Evolutionary conservation across 1,140 invertebrate species (phyloP), one percentile per base, ranked within the genome.

Genomic region (Prorops nasuta): DNA sequence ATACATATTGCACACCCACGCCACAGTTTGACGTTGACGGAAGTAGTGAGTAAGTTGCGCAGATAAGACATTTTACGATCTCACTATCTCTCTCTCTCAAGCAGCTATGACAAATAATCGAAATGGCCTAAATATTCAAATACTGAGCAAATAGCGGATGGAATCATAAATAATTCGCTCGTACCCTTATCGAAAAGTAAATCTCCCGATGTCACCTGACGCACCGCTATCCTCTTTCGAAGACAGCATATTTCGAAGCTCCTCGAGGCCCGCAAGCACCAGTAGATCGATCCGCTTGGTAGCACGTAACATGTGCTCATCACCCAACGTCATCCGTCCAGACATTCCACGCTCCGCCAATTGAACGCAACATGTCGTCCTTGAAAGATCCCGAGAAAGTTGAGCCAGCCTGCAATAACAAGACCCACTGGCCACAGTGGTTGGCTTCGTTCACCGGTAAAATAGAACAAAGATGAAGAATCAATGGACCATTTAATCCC

Each of bases 371-470:
- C 3, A 37, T 61, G 58, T 44, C 36, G 22, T 38, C 20, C 35
- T 1, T 12, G 1, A 48, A 54, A 15, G 18, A 54, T 21, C 35
- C 40, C 2, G 21, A 60, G 8, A 28, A 38, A 14, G 12, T 14
- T 10, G 2, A 20, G 12, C 10, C 6, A 45, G 17, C 22, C 44
- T 16, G n/a, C 4, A 24, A 41, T 12, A 49, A 49, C 41, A 52
- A 56, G 28, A 47, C 43, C 14, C 38, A 57, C 12, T 72, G 68
- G 67, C 58, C 70, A 1, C 67, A 71, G 21, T 63, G 63, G 53
- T 15, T 69, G 2, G 58, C 62, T 17, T 60, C 59, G 6, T 38
- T 55, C 1, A 56, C 51, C 3, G 48, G 68, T 69, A 43, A 63
- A n/a, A n/a, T n/a, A n/a, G n/a, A n/a, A n/a, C n/a, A n/a, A n/a